These are phyloP conservation scores for Drosophila anomelani DNA, from an alignment of 2,888 invertebrate species.

Conservation along the genomic window DNA sequence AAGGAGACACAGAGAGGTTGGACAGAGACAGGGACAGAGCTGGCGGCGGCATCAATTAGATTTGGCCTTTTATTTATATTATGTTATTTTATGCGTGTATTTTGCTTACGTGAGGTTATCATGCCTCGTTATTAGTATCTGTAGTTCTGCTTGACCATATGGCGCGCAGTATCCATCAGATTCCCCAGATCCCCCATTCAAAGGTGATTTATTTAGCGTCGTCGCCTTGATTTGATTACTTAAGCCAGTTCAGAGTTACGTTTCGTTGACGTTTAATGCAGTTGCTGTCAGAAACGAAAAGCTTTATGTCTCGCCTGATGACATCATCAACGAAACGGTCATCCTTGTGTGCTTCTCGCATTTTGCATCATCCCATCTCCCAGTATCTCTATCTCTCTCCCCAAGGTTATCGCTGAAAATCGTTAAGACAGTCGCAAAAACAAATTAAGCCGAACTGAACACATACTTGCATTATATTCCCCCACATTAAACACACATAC, in stretches of 20 bases:
- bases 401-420: conserved; percentile 73
- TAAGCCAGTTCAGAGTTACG: conserved; percentile 31
- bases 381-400: conserved; percentile 64
- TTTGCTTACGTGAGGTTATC: conserved; percentile 71
- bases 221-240: conserved; percentile 33
- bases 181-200: conserved; percentile 19
- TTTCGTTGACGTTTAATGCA: conserved; percentile 35
- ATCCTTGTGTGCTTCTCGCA: conserved; percentile 63
- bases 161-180: conserved; percentile 34
- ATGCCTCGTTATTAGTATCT: conserved; percentile 54
- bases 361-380: conserved; percentile 61
- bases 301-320: conserved; percentile 45
- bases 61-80: conserved; percentile 69
- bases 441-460: conserved; percentile 38
- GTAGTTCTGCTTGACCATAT: conserved; percentile 65
- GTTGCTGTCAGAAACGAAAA: conserved; percentile 35
- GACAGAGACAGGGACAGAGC: conserved; percentile 22
- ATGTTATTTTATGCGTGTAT: conserved; percentile 52
- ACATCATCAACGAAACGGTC: conserved; percentile 57
- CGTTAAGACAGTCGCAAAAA: conserved; percentile 39
- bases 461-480: conserved; percentile 2
- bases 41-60: conserved; percentile 66
- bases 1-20: not conserved
- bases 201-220: conserved; percentile 59
- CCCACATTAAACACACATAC: conserved; percentile 11